These are phyloP conservation scores for Pseudomugil gertrudae DNA, from an alignment of 2,797 vertebrate species.

Conservation along the genomic window DNA sequence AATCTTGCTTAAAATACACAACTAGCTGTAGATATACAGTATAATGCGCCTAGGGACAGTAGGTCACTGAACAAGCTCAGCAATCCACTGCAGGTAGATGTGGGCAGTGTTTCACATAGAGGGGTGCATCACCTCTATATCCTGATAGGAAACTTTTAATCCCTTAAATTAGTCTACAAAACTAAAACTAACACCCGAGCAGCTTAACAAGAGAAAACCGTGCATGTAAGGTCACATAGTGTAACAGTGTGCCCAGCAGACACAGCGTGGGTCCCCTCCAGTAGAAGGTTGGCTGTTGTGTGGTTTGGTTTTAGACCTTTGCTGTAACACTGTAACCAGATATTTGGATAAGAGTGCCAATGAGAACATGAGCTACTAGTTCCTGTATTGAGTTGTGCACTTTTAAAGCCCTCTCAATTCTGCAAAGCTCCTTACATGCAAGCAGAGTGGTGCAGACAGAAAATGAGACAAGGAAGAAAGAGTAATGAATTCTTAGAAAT, in stretches of 20 bases:
- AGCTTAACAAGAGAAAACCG: slow-evolving; percentile 9
- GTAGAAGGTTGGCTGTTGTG: slow-evolving; percentile 22
- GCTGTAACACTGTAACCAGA: slow-evolving; percentile 48
- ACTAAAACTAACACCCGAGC: neutral
- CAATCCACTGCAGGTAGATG: neutral
- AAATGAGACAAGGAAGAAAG: neutral
- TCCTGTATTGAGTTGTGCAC: slow-evolving; percentile 39
- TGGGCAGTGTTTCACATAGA: neutral
- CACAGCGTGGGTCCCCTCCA: slow-evolving; percentile 11
- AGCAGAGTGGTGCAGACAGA: neutral
- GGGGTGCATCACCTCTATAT: neutral
- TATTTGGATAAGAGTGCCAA: slow-evolving; percentile 35
- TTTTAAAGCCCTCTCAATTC: slow-evolving; percentile 20
- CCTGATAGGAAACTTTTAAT: neutral
- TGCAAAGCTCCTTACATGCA: neutral
- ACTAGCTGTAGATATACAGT: neutral
- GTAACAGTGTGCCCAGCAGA: slow-evolving; percentile 13
- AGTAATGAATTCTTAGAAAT: neutral
- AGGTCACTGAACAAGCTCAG: neutral
- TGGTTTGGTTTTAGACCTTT: slow-evolving; percentile 60
- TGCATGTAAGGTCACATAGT: slow-evolving; percentile 19
- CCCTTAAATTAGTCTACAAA: neutral
- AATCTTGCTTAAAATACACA: slow-evolving; percentile 1
- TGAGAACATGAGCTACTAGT: slow-evolving; percentile 40
- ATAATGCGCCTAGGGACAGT: neutral